Percentiles rank a stretch among this genome's conserved stretches.
These are phyloP conservation scores for Pleuronectes platessa DNA, from an alignment of 2,113 vertebrate species.

Conservation along the genomic window DNA sequence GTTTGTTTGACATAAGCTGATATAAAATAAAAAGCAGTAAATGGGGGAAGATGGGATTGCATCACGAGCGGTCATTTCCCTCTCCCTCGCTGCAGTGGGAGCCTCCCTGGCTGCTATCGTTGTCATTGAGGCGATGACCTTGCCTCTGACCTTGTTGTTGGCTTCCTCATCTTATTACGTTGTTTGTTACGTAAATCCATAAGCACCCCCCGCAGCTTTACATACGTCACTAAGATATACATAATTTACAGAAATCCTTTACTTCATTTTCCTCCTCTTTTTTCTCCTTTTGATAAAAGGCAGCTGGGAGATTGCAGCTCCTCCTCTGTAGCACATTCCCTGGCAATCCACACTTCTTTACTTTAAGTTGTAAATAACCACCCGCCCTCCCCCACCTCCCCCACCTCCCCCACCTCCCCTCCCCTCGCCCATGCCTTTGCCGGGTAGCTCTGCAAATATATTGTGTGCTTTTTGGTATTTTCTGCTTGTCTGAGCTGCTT, in stretches of 20 bases:
- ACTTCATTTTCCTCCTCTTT: slow-evolving; percentile 12
- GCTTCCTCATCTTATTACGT: slow-evolving; percentile 24
- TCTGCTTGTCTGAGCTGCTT: slow-evolving; percentile 74
- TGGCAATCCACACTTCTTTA: slow-evolving; percentile 33
- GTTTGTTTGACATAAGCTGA: slow-evolving; percentile 2
- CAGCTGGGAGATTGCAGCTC: slow-evolving; percentile 38
- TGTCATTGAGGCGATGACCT: slow-evolving; percentile 58
- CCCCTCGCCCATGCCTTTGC: background rate
- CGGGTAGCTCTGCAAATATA: slow-evolving; percentile 56
- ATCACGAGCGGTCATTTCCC: slow-evolving; percentile 1
- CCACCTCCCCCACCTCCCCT: background rate
- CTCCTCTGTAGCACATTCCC: slow-evolving; percentile 42
- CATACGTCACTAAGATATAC: slow-evolving; percentile 14
- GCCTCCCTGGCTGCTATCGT: slow-evolving; percentile 12
- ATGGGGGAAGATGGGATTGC: background rate
- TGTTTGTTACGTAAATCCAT: slow-evolving; percentile 56
- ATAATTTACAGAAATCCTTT: slow-evolving; percentile 39
- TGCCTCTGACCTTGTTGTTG: slow-evolving; percentile 36
- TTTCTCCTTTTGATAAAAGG: slow-evolving; percentile 36
- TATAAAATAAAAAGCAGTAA: background rate
- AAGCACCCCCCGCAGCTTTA: background rate
- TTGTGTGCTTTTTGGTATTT: slow-evolving; percentile 69
- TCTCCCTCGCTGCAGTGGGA: background rate
- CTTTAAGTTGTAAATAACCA: slow-evolving; percentile 53
- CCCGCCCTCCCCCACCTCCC: background rate